A percentile compares a stretch with the other conserved stretches of the same genome.
These are phyloP conservation scores for Mastomys natalensis DNA, from an alignment of 2,113 vertebrate species.

Conservation along the genomic window DNA sequence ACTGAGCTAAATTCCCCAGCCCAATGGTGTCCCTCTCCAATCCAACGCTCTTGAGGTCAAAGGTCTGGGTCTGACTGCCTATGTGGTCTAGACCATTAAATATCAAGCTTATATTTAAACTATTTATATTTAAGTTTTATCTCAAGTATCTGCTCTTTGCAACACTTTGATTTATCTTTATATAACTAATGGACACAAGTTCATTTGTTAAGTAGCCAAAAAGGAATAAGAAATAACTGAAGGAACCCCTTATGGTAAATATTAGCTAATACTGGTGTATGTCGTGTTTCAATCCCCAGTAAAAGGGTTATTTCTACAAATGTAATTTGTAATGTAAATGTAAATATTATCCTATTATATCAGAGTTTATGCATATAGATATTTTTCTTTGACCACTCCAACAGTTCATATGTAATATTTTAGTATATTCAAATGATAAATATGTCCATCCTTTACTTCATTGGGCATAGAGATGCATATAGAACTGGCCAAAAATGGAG, in stretches of 20 bases:
- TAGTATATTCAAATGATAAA: neutral
- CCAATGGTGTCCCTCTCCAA: neutral
- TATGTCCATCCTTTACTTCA: constrained; percentile 11
- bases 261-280: constrained; percentile 14
- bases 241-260: neutral
- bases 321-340: too few relatives aligned
- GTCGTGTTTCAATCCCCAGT: neutral
- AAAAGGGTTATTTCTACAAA: constrained; percentile 37
- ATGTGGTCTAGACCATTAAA: neutral
- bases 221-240: constrained; percentile 36
- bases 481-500: constrained; percentile 34
- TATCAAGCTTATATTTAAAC: neutral
- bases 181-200: neutral
- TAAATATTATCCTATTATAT: neutral
- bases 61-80: neutral
- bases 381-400: neutral
- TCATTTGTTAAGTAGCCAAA: constrained; percentile 30
- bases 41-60: neutral
- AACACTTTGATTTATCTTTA: constrained; percentile 26
- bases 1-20: neutral
- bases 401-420: neutral
- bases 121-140: constrained; percentile 36
- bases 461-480: neutral
- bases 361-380: neutral
- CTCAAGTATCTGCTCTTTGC: constrained; percentile 14